Base-by-base conservation (phyloP, 2,113 vertebrate genomes). In the Eudyptes chrysolophus region DNA sequence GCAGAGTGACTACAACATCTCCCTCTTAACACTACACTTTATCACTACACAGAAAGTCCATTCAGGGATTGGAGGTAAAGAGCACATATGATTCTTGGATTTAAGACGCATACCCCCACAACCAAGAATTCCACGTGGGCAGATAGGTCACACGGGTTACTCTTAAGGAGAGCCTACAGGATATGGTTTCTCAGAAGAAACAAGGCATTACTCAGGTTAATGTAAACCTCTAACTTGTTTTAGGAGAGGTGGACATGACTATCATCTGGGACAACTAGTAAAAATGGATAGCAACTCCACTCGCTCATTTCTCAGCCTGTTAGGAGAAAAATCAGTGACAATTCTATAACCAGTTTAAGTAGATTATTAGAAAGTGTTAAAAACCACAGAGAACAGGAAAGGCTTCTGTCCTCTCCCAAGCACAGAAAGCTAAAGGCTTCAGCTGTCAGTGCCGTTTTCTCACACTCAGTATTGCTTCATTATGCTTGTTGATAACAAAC, bases 91-190 rank as follows among this genome's bases (percentile, higher is more conserved):
- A 29, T 18, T 75, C 46, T 44, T 61, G 71, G 34, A 57, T 60
- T 69, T 16, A 8, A 65, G 13, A 57, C 1, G 1, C 22, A 13
- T 16, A 38, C 5, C 15, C 36, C 21, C 27, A 18, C 0, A 3
- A 46, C 16, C 40, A 62, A 42, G 64, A 84, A 58, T 9, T 84
- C 68, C n/a, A 70, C 29, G 0, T 2, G 15, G 80, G 46, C 11
- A 65, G 38, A 14, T 0, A 38, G 42, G 9, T 46, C 19, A 34
- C 78, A 58, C 4, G 8, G 52, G 9, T n/a, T 38, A 19, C 11
- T 61, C 27, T 16, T 6, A 38, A 38, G 44, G 18, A 82, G 18
- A 69, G 2, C 29, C 57, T 44, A 25, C 3, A 42, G 30, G 19
- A 69, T 9, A 12, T 0, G 6, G 57, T 20, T 69, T 51, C 49